Percentiles rank a stretch among this genome's conserved stretches.
These are phyloP conservation scores for Hartigia nigra DNA, from an alignment of 2,888 invertebrate species.

Conservation along the genomic window DNA sequence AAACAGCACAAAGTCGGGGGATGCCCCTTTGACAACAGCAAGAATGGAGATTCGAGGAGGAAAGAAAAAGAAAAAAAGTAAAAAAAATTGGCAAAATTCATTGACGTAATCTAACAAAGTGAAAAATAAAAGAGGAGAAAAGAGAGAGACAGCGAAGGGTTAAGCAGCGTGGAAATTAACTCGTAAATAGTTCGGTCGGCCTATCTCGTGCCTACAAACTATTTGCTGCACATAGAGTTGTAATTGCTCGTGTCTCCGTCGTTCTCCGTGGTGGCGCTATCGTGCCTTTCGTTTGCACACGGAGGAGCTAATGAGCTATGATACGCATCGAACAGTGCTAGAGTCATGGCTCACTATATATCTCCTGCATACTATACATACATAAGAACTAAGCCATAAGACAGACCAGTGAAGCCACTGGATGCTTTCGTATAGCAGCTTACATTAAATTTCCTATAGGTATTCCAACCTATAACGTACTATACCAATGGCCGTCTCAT, in stretches of 20 bases:
- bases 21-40: neutral
- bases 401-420: neutral
- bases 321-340: conserved; percentile 62
- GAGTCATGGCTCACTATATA: neutral
- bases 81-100: neutral
- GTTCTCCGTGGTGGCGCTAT: conserved; percentile 44
- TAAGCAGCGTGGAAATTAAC: neutral
- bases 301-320: conserved; percentile 63
- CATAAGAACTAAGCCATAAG: neutral
- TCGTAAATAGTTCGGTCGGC: conserved; percentile 14
- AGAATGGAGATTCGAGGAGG: neutral
- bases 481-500: neutral
- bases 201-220: conserved; percentile 57
- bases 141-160: neutral
- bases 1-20: neutral
- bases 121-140: too few species aligned
- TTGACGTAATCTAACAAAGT: neutral
- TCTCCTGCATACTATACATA: too few species aligned
- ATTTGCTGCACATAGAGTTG: conserved; percentile 62
- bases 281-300: conserved; percentile 54
- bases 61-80: neutral
- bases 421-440: neutral
- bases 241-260: conserved; percentile 59
- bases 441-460: neutral
- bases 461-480: neutral